phyloP scores from a whole-genome alignment of 2,888 invertebrate genomes.

The Brenthis hecate region DNA sequence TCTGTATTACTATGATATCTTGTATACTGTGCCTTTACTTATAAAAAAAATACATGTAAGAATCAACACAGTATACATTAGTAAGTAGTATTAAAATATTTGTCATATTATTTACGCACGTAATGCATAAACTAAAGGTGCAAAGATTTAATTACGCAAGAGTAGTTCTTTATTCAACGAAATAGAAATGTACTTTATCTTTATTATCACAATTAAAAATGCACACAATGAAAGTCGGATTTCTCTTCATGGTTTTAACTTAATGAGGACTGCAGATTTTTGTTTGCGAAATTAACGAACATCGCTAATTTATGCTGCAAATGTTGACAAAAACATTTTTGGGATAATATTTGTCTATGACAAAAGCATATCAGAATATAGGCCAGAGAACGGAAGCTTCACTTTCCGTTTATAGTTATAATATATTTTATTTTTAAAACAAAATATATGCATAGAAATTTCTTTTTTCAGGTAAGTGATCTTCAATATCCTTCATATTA shows the following conservation, averaged over 20 bases:
- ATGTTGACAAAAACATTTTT: conserved; percentile 1
- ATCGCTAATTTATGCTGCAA: conserved; percentile 44
- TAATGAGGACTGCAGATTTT: conserved; percentile 21
- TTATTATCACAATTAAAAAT: conserved; percentile 15
- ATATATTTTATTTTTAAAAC: neutral
- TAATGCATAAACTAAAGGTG: too few species aligned
- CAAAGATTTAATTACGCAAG: neutral
- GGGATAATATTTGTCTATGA: neutral
- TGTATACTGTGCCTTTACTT: too few species aligned
- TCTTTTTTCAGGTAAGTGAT: conserved; percentile 43
- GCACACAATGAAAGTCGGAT: conserved; percentile 5
- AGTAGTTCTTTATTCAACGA: conserved; percentile 1
- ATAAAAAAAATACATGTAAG: too few species aligned
- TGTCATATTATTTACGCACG: too few species aligned
- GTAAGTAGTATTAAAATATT: too few species aligned
- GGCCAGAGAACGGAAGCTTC: too few species aligned
- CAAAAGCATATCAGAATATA: neutral
- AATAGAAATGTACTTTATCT: conserved; percentile 9
- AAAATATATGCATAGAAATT: neutral
- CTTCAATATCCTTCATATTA: neutral
- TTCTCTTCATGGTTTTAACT: conserved; percentile 16
- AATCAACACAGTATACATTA: too few species aligned
- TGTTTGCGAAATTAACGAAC: conserved; percentile 24
- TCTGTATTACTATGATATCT: too few species aligned
- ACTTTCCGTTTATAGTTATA: too few species aligned